Evolutionary conservation across 2,888 invertebrate species (phyloP), one percentile per base, ranked within the genome.

Genomic region (Epistrophella euchroma): DNA sequence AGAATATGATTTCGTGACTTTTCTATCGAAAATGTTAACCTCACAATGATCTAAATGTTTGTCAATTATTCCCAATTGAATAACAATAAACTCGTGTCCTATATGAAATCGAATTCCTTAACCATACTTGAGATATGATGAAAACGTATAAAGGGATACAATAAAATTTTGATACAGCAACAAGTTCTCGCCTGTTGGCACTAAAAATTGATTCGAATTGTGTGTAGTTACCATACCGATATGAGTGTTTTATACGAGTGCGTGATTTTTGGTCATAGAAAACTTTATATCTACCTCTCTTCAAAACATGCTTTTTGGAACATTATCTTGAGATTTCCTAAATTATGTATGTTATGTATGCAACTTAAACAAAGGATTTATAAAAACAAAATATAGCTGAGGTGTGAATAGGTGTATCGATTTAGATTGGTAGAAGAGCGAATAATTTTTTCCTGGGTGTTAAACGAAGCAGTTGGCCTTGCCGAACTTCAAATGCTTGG

Each of bases 21-120:
- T 76, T 72, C n/a, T 35, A 60, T 60, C 58, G 25, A 32, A 68
- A 62, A 66, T 60, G 13, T 55, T 56, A 56, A 56, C 75, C 75
- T 56, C 47, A 64, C 70, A 47, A 37, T 45, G 3, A 82, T 64
- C 60, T 56, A 62, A 81, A 81, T 72, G 72, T 47, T 60, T 85
- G 60, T 60, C 81, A 85, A 85, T 80, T 85, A 85, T 77, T 85
- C 17, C 47, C 85, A 81, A 85, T 85, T 85, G 60, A 76, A 81
- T 76, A 72, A 37, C 68, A 68, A 73, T 76, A 68, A 81, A 76
- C 66, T 55, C 50, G 62, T 68, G 55, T 68, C 60, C 37, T 81
- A 72, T 75, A 80, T 50, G 60, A 52, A 72, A 72, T 83, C 68
- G 45, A 50, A 60, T 47, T 80, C 58, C 45, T 72, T 85, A 71